Evolutionary conservation across 2,113 vertebrate genomes (phyloP).

Genomic region (Elaphurus davidianus): DNA sequence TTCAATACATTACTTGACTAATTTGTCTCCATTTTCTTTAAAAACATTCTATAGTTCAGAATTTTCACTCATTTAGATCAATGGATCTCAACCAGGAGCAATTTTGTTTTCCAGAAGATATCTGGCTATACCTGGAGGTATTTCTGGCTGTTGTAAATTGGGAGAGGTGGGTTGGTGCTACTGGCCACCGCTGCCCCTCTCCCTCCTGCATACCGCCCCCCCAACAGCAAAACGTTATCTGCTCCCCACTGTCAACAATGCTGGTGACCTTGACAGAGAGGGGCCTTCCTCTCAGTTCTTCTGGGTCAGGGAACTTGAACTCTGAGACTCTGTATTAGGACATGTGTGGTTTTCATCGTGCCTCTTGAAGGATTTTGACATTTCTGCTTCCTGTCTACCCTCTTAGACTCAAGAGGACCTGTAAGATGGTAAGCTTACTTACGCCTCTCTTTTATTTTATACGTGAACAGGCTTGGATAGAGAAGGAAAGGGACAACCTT

Average conservation of each 20-base stretch:
- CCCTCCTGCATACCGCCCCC: fast-evolving
- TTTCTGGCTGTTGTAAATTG: not conserved
- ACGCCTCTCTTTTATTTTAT: fast-evolving
- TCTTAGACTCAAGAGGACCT: not conserved
- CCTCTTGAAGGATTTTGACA: not conserved
- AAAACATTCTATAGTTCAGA: not conserved
- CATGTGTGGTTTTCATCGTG: fast-evolving
- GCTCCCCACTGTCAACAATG: fast-evolving
- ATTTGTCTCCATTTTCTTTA: not conserved
- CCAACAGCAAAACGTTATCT: fast-evolving
- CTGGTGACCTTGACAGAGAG: fast-evolving
- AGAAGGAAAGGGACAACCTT: not conserved
- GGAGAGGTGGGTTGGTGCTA: fast-evolving
- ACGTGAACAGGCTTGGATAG: not conserved
- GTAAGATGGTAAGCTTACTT: not conserved
- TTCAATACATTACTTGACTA: not conserved
- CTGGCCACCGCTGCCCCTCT: fast-evolving
- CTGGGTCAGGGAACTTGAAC: not conserved
- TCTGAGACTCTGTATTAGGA: not conserved
- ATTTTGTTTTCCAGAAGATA: not conserved
- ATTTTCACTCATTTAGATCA: not conserved
- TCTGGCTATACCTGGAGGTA: not conserved
- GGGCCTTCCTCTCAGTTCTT: too few relatives aligned
- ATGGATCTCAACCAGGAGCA: fast-evolving
- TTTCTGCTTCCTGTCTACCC: not conserved